Conservation (phyloP, 2,113 vertebrate species). For the Sturnus vulgaris region DNA sequence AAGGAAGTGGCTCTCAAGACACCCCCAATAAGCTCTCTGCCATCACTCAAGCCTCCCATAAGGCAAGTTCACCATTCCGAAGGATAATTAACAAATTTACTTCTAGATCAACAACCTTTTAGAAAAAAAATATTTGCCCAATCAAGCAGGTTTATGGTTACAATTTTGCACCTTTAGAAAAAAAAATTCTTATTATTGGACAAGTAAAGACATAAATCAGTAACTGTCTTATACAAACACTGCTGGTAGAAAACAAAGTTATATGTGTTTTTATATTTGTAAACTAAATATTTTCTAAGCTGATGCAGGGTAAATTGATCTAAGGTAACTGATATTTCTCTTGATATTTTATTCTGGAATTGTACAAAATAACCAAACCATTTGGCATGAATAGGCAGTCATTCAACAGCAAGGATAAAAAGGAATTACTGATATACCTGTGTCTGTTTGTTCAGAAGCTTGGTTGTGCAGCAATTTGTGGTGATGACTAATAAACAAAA, state of each 20-base stretch:
- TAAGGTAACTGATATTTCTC: background rate
- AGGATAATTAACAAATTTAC: conserved; percentile 27
- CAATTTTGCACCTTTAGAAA: background rate
- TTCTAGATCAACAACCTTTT: conserved; percentile 12
- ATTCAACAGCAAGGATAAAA: background rate
- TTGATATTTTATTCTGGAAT: background rate
- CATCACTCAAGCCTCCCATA: conserved; percentile 51
- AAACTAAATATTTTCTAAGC: background rate
- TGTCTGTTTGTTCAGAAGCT: background rate
- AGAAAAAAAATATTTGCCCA: background rate
- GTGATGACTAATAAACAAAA: background rate
- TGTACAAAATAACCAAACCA: background rate
- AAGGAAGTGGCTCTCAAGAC: conserved; percentile 60
- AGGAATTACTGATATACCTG: background rate
- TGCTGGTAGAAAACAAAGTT: background rate
- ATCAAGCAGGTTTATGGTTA: background rate
- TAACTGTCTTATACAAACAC: background rate
- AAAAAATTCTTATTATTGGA: conserved; percentile 1
- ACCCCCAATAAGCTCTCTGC: conserved; percentile 64
- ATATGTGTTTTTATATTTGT: background rate
- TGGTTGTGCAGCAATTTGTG: background rate
- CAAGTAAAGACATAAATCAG: background rate
- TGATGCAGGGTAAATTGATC: background rate
- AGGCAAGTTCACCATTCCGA: conserved; percentile 28
- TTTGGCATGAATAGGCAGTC: background rate